Conservation (phyloP, 2,113 vertebrate genomes). For the Casuarius casuarius region DNA sequence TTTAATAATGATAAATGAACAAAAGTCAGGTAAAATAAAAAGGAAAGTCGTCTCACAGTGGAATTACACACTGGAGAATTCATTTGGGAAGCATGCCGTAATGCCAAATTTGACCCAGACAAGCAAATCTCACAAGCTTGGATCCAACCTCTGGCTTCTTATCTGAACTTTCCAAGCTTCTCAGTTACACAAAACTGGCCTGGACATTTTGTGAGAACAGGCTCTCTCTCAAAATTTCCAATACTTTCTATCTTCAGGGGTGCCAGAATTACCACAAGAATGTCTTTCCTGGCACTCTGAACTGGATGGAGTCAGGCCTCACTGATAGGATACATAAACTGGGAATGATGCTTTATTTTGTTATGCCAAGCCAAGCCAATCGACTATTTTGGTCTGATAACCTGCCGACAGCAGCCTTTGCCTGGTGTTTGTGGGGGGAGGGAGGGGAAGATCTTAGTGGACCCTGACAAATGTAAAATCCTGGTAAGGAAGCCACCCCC, state of each 20-base stretch:
- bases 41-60: background rate
- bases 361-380: background rate
- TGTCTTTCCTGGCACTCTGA: background rate
- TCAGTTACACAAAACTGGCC: background rate
- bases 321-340: background rate
- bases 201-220: background rate
- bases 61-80: background rate
- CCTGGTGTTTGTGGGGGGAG: background rate
- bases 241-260: background rate
- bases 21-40: background rate
- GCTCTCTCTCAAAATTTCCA: conserved; percentile 15
- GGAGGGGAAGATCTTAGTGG: background rate
- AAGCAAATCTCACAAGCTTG: background rate
- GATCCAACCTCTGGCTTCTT: conserved; percentile 1
- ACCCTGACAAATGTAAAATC: background rate
- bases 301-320: background rate
- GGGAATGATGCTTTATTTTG: background rate
- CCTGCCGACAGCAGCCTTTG: background rate
- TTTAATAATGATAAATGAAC: conserved; percentile 1
- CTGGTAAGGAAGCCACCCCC: background rate
- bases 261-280: conserved; percentile 29
- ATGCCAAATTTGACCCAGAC: background rate
- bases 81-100: background rate
- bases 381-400: background rate
- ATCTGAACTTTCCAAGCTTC: conserved; percentile 23